These are phyloP conservation scores for Himalopsyche japonica DNA, from an alignment of 2,888 invertebrate genomes.

Conservation along the genomic window DNA sequence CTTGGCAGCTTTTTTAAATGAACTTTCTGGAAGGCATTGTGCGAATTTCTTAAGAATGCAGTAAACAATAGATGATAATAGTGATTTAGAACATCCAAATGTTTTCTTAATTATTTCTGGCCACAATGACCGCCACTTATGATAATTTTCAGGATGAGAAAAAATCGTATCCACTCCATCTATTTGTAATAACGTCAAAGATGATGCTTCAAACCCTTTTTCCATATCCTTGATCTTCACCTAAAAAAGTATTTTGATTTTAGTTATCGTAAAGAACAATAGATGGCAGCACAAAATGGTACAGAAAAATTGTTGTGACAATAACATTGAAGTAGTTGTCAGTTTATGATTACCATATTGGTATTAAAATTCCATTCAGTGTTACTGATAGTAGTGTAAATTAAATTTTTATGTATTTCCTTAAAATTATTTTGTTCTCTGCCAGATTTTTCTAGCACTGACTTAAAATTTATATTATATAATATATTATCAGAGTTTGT, in stretches of 20 bases:
- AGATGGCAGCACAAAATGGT: no score
- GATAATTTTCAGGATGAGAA: slow-evolving; percentile 65
- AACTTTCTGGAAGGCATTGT: slow-evolving; percentile 40
- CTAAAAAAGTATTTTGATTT: slow-evolving; percentile 45
- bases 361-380: no score
- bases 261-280: no score
- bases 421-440: no score
- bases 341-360: no score
- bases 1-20: slow-evolving; percentile 45
- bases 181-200: slow-evolving; percentile 63
- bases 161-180: slow-evolving; percentile 68
- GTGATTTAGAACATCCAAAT: slow-evolving; percentile 66
- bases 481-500: no score
- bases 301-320: no score
- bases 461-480: no score
- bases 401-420: no score
- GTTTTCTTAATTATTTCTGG: slow-evolving; percentile 68
- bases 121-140: slow-evolving; percentile 64
- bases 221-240: slow-evolving; percentile 67
- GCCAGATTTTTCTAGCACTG: no score
- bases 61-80: slow-evolving; percentile 66
- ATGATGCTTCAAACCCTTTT: slow-evolving; percentile 66
- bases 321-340: no score
- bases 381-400: no score
- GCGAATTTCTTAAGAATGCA: slow-evolving; percentile 65